Evolutionary conservation across 2,888 invertebrate species (phyloP), one percentile per base, ranked within the genome.

Genomic region (Hirtodrosophila alboralis): DNA sequence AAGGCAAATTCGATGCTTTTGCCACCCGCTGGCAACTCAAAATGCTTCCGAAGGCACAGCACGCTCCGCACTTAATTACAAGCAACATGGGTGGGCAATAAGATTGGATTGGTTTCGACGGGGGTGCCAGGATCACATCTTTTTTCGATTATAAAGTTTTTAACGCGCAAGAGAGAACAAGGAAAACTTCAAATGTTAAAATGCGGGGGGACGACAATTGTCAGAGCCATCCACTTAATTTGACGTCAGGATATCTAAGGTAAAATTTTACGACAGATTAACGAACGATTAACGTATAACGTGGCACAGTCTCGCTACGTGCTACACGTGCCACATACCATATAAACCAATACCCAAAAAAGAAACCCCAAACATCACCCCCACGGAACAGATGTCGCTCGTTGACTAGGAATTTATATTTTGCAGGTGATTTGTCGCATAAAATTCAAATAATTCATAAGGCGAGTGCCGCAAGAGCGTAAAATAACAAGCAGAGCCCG

Each of bases 381-480:
- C 23, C 27, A 33, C 28, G 34, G 27, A 49, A 30, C 56, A 60
- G 68, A 43, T 59, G 51, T 59, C 44, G 49, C 56, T 43, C 37
- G 66, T 44, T 62, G 62, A 3, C 66, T 71, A 69, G 75, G 63
- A 84, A 86, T 86, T 81, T 80, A 77, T 86, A 80, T 86, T 81
- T 81, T 75, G 75, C 86, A 81, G 81, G 81, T 81, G 81, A 81
- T 81, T 81, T 81, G 81, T 86, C 86, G 84, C 81, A 81, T 81
- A 77, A 86, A 81, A 84, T 76, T 76, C 84, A 81, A 84, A 86
- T 84, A 86, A 86, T 76, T 86, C 84, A 81, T 86, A 80, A 78
- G 79, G 41, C 60, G 37, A 65, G 63, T 33, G 81, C 81, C 54
- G 38, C n/a, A n/a, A 47, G 43, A 75, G 75, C 69, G 34, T 61